These are phyloP conservation scores for Callithrix jacchus DNA, from an alignment of 2,113 vertebrate genomes.

Conservation along the genomic window DNA sequence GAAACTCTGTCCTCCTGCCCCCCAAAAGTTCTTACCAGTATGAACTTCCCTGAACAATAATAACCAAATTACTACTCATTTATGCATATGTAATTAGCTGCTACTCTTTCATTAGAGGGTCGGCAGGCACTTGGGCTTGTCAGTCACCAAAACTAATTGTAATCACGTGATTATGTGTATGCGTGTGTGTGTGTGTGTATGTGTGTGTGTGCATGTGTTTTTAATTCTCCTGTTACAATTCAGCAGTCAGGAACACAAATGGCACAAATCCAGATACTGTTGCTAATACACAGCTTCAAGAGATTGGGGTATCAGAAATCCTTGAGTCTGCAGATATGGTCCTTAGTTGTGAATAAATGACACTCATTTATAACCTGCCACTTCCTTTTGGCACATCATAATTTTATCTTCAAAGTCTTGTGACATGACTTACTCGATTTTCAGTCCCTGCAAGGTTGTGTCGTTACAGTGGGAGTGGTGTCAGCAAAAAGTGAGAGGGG, in stretches of 20 bases:
- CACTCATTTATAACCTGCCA: constrained; percentile 58
- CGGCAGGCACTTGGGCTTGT: not conserved
- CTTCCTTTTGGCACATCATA: constrained; percentile 30
- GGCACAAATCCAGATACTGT: not conserved
- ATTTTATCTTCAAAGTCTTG: constrained; percentile 56
- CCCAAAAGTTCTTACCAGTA: not conserved
- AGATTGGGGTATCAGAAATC: not conserved
- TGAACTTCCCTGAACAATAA: not conserved
- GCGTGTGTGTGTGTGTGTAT: not conserved
- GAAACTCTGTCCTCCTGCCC: too few relatives aligned
- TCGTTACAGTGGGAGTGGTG: constrained; percentile 9
- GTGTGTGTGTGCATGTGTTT: not conserved
- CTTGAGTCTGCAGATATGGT: not conserved
- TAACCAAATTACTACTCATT: not conserved
- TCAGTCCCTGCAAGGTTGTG: not conserved
- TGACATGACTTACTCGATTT: constrained; percentile 27
- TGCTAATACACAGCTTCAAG: not conserved
- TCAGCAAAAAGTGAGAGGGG: not conserved
- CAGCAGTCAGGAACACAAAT: not conserved
- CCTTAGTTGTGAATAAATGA: constrained; percentile 39
- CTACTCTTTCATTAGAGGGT: not conserved
- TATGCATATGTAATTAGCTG: not conserved
- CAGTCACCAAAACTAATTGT: not conserved
- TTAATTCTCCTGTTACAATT: not conserved
- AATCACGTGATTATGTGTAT: not conserved